Percentiles rank a stretch among this genome's conserved stretches.
Evolutionary conservation across 1,140 invertebrate genomes (phyloP).

Genomic region (Dendroctonus valens): DNA sequence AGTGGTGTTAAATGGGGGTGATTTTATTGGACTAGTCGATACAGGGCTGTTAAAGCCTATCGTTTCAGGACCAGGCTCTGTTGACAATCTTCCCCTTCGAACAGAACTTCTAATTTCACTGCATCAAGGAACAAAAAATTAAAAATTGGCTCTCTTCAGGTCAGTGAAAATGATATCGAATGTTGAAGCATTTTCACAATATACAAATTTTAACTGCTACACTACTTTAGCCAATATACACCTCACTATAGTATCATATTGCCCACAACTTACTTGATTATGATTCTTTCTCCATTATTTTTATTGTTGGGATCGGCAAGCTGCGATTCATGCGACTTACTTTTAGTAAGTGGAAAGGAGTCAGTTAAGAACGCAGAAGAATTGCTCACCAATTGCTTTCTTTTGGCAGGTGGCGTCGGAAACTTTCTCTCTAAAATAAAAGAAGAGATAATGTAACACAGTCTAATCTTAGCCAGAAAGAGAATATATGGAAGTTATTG

Average conservation of each 20-base stretch:
- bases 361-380: conserved; percentile 50
- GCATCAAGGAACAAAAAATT: conserved; percentile 6
- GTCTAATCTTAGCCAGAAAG: too few species aligned
- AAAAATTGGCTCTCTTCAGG: background rate
- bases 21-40: conserved; percentile 65
- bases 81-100: conserved; percentile 64
- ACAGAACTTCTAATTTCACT: conserved; percentile 38
- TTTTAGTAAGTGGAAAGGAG: conserved; percentile 72
- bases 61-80: conserved; percentile 65
- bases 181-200: too few species aligned
- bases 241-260: background rate
- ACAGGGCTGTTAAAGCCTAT: conserved; percentile 55
- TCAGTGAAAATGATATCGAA: too few species aligned
- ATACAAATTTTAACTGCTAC: too few species aligned
- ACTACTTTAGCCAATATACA: too few species aligned
- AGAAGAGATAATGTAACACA: too few species aligned
- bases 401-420: conserved; percentile 73
- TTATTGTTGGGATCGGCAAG: conserved; percentile 65
- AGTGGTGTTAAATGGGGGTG: conserved; percentile 58
- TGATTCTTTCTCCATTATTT: conserved; percentile 40
- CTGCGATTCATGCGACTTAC: conserved; percentile 90
- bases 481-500: too few species aligned
- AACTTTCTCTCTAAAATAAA: conserved; percentile 60
- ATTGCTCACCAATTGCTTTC: conserved; percentile 65
- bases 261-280: conserved; percentile 36